Evolutionary conservation across 2,888 invertebrate genomes (phyloP), one percentile per base, ranked within the genome.

Genomic region (Plebejus anna): DNA sequence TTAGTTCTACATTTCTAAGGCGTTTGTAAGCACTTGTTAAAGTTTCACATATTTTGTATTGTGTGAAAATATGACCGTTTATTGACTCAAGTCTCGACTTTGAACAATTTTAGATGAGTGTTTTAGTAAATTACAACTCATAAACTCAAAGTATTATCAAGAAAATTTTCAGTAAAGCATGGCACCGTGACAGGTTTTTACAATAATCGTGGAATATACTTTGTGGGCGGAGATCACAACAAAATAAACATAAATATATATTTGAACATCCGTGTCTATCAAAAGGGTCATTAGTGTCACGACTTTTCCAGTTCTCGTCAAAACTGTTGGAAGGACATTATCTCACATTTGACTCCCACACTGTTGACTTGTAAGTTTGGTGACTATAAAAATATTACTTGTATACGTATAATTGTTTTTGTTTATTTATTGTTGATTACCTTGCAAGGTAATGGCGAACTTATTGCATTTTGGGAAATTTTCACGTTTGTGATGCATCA

Each of bases 1-100:
- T 88, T 88, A 88, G 81, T 87, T 85, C 86, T 83, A 78, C 80
- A 78, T 47, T 47, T 47, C 47, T 9, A 47, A 47, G 9, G 47
- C 47, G 9, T 47, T 11, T 47, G 47, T 47, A 11, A 9, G 9
- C 47, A 47, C 11, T 47, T 47, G 47, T 47, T 42, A 47, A 47
- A 47, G 47, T 47, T 42, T 42, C 2, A 47, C 47, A 47, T 70
- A 22, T 22, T 22, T 61, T 77, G 78, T 61, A 70, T 73, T 59
- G 61, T 61, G 47, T 22, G 22, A 11, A 42, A 47, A 47, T 47
- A n/a, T 38, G 42, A n/a, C 38, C 38, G 3, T 71, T 42, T 71
- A 71, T 42, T 71, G 42, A 71, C 71, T n/a, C 38, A 38, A 47
- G 42, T 47, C 42, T 47, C 42, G 42, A 42, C 13, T 70, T 36